phyloP scores from a whole-genome alignment of 2,113 vertebrate genomes.

The Alligator sinensis region DNA sequence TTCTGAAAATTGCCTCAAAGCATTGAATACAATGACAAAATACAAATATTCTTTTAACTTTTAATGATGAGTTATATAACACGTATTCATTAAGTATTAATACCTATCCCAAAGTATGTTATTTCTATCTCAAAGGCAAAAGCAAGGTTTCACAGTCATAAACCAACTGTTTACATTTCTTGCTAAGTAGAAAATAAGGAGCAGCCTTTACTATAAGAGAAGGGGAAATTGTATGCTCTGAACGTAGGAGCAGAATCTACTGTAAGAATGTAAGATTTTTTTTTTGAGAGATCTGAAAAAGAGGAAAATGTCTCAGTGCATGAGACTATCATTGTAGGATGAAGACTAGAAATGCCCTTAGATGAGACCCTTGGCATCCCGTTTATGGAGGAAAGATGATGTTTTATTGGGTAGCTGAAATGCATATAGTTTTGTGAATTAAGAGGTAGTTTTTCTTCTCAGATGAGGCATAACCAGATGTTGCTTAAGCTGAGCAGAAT shows the following conservation, averaged over 20 bases:
- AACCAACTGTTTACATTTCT: rapidly evolving
- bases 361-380: too few relatives aligned
- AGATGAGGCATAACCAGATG: too few relatives aligned
- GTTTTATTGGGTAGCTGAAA: too few relatives aligned
- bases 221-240: too few relatives aligned
- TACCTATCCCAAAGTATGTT: neutral
- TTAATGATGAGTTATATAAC: neutral
- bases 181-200: neutral
- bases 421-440: too few relatives aligned
- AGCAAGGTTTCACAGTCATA: rapidly evolving
- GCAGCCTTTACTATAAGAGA: too few relatives aligned
- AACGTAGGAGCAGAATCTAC: neutral
- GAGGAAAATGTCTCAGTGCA: neutral
- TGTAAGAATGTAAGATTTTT: neutral
- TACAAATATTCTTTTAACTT: too few relatives aligned
- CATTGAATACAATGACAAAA: neutral
- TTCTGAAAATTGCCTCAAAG: neutral
- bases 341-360: neutral
- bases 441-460: too few relatives aligned
- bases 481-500: too few relatives aligned
- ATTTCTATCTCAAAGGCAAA: neutral
- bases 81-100: neutral
- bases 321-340: neutral
- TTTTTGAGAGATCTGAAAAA: neutral
- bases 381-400: too few relatives aligned